These are phyloP conservation scores for Tragelaphus scriptus DNA, from an alignment of 2,113 vertebrate species.

Conservation along the genomic window DNA sequence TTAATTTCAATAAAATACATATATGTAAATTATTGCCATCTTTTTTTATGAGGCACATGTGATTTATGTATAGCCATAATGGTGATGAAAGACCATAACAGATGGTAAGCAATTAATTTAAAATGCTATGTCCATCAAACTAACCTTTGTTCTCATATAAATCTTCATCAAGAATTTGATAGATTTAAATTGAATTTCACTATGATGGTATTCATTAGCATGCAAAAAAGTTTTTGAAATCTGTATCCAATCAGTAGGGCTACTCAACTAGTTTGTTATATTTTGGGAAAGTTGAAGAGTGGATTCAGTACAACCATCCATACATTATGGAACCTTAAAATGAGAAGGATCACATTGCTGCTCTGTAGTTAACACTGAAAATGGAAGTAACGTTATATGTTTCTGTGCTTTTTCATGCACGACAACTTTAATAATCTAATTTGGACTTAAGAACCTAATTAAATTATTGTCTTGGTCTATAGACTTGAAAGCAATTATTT, in stretches of 20 bases:
- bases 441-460: constrained; percentile 42
- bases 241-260: neutral
- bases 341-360: neutral
- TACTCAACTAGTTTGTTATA: neutral
- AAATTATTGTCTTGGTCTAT: constrained; percentile 44
- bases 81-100: constrained; percentile 48
- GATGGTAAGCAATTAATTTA: constrained; percentile 58
- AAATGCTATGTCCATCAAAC: constrained; percentile 54
- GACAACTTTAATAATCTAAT: constrained; percentile 50
- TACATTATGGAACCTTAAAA: neutral
- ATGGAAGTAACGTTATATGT: constrained; percentile 31
- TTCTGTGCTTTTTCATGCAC: constrained; percentile 39
- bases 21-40: constrained; percentile 38
- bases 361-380: neutral
- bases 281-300: neutral
- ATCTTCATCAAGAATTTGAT: constrained; percentile 30
- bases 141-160: constrained; percentile 38
- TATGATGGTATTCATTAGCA: neutral
- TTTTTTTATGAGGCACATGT: constrained; percentile 35
- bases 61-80: constrained; percentile 53
- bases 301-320: neutral
- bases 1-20: constrained; percentile 21
- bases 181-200: neutral
- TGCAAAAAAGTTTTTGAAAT: neutral
- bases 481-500: constrained; percentile 44